Evolutionary conservation across 2,888 invertebrate species (phyloP).

Genomic region (Cataglyphis livida): DNA sequence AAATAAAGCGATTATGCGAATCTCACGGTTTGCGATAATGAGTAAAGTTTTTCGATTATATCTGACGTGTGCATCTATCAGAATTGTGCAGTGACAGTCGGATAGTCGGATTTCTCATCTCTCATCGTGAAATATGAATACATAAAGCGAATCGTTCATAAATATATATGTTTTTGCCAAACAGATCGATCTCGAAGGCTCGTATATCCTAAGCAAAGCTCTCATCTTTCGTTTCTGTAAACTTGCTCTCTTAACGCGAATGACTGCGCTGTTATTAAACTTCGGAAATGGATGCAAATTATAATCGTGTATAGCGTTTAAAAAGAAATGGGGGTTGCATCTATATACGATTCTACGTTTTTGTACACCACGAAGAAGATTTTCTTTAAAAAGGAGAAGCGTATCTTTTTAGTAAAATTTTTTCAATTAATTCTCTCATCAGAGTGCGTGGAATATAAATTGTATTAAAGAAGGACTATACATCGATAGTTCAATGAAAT

Average conservation of each 20-base stretch:
- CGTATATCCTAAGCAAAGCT: slow-evolving; percentile 3
- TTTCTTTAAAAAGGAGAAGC: background rate
- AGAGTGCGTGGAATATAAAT: background rate
- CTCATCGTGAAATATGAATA: slow-evolving; percentile 6
- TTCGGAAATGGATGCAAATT: slow-evolving; percentile 11
- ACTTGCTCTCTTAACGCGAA: slow-evolving; percentile 3
- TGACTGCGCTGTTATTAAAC: slow-evolving; percentile 26
- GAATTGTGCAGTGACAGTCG: background rate
- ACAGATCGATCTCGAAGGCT: background rate
- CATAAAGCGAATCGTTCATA: background rate
- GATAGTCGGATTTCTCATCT: no score
- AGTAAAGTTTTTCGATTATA: slow-evolving; percentile 48
- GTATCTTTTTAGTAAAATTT: background rate
- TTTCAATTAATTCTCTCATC: background rate
- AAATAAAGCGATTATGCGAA: slow-evolving; percentile 29
- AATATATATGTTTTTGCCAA: background rate
- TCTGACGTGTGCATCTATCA: background rate
- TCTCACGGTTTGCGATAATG: slow-evolving; percentile 8
- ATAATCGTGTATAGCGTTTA: background rate
- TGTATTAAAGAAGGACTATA: background rate
- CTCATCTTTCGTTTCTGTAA: slow-evolving; percentile 6
- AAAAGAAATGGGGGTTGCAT: background rate
- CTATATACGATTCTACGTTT: background rate
- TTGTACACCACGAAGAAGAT: background rate
- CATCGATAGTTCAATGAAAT: slow-evolving; percentile 3